Conservation (phyloP, 2,888 invertebrate species). For the Halictus ligatus region DNA sequence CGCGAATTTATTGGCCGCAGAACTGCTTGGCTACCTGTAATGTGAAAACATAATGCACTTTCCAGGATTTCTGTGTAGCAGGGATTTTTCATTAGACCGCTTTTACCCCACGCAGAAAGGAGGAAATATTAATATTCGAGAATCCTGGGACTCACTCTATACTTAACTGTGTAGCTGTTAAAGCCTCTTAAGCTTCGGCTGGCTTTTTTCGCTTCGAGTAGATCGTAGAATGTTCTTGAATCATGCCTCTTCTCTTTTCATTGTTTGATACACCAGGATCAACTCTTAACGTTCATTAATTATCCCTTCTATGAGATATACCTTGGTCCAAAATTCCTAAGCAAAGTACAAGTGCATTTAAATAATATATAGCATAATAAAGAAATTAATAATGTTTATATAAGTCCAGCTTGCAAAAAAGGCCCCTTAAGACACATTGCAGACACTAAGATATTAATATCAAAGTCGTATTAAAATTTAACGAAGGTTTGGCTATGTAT, state of each 20-base stretch:
- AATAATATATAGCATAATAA: no score
- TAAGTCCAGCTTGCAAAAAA: no score
- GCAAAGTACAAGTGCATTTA: no score
- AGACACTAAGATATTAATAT: no score
- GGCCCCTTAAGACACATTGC: no score
- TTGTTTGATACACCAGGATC: neutral
- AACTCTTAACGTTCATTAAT: neutral
- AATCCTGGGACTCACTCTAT: slow-evolving; percentile 4
- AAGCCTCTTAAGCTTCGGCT: slow-evolving; percentile 32
- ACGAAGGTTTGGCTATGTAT: no score
- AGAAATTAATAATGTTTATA: no score
- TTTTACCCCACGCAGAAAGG: neutral
- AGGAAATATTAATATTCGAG: slow-evolving; percentile 45
- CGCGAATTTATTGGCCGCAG: no score
- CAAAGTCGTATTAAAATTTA: no score
- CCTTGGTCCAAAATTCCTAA: no score
- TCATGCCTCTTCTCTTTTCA: neutral
- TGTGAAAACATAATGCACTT: slow-evolving; percentile 18
- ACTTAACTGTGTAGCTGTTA: slow-evolving; percentile 28
- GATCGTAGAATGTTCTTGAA: neutral
- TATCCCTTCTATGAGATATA: no score
- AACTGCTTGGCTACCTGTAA: neutral
- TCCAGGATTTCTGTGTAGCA: neutral
- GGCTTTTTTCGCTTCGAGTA: slow-evolving; percentile 14
- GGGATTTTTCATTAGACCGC: slow-evolving; percentile 22